Conservation (phyloP, 2,888 invertebrate genomes). For the Tachina grossa region DNA sequence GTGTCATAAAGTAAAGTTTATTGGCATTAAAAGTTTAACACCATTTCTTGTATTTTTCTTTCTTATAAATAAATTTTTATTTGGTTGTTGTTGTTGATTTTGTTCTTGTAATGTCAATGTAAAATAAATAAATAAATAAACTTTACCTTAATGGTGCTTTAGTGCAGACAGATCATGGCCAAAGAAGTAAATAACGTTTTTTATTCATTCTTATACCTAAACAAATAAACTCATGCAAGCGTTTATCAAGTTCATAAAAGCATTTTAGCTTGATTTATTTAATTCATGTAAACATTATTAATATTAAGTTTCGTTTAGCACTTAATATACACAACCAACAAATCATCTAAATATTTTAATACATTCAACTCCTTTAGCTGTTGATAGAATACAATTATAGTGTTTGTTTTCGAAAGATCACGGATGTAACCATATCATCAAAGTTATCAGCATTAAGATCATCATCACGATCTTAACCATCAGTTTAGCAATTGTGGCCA, state of each 20-base stretch:
- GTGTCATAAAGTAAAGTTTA: conserved; percentile 61
- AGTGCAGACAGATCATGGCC: conserved; percentile 45
- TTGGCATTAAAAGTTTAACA: conserved; percentile 41
- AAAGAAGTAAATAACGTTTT: conserved; percentile 37
- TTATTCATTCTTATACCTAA: background rate
- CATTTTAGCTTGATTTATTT: conserved; percentile 7
- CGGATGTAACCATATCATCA: conserved; percentile 31
- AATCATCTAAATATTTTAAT: background rate
- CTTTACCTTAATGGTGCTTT: conserved; percentile 41
- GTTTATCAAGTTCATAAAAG: background rate
- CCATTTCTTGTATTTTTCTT: conserved; percentile 1
- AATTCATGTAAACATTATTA: conserved; percentile 26
- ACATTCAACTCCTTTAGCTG: conserved; percentile 6
- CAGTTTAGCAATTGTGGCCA: conserved; percentile 13
- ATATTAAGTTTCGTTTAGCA: conserved; percentile 36
- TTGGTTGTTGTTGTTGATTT: conserved; percentile 6
- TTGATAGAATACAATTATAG: background rate
- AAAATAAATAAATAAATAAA: conserved; percentile 18
- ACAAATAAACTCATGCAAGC: background rate
- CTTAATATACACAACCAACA: background rate
- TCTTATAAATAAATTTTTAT: background rate
- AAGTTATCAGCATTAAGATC: conserved; percentile 12
- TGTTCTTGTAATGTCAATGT: conserved; percentile 47
- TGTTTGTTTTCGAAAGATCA: conserved; percentile 31
- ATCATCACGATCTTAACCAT: conserved; percentile 22